Conservation (phyloP, 2,888 invertebrate genomes). For the Tortricodes alternella region DNA sequence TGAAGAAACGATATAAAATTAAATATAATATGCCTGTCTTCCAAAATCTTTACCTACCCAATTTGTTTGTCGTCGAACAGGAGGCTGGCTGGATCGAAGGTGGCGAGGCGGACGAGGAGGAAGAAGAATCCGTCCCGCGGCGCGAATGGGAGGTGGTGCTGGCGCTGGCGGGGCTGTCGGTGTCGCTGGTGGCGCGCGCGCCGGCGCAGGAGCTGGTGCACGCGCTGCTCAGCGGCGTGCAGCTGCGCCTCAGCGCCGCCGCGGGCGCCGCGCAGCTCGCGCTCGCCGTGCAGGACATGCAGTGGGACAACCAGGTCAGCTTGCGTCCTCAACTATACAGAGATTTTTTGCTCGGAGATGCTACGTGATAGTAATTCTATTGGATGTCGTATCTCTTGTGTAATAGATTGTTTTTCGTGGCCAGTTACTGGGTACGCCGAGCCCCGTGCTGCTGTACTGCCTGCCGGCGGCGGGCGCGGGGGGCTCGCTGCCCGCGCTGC, state of each 20-base stretch:
- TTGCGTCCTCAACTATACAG: neutral
- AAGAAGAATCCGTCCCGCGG: constrained; percentile 40
- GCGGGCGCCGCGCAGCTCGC: constrained; percentile 82
- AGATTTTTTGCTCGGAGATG: too few relatives aligned
- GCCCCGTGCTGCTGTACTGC: constrained; percentile 92
- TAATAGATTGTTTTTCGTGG: constrained; percentile 28
- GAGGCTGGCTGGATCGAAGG: constrained; percentile 60
- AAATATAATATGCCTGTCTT: too few relatives aligned
- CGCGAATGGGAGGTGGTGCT: constrained; percentile 85
- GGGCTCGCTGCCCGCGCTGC: constrained; percentile 86
- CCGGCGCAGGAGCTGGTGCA: constrained; percentile 68
- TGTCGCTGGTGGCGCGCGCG: constrained; percentile 89
- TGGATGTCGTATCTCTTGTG: too few relatives aligned
- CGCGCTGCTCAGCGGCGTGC: constrained; percentile 12
- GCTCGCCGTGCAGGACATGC: constrained; percentile 89
- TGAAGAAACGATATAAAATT: too few relatives aligned
- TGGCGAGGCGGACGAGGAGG: constrained; percentile 44
- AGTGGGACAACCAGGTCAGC: constrained; percentile 90
- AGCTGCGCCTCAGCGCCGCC: constrained; percentile 28
- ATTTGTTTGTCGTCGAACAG: constrained; percentile 41
- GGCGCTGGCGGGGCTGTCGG: constrained; percentile 85
- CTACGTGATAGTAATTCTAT: too few relatives aligned
- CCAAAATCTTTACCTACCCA: neutral
- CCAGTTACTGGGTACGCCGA: constrained; percentile 93
- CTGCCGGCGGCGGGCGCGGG: constrained; percentile 74